Conservation (phyloP, 2,888 invertebrate species). For the Eupithecia subumbrata region DNA sequence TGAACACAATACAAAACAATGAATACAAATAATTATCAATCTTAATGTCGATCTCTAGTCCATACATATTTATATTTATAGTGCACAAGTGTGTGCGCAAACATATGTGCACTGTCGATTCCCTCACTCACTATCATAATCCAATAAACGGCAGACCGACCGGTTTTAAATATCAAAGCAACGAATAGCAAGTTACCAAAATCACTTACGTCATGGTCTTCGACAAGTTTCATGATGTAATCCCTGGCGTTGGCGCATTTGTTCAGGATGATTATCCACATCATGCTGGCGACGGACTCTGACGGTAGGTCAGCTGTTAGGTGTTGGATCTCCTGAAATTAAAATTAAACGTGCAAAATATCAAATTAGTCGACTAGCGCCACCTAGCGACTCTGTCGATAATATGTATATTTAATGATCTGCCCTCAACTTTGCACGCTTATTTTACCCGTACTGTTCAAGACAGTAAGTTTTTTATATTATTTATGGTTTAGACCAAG, state of each 20-base stretch:
- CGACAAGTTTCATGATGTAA: slow-evolving; percentile 54
- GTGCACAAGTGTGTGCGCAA: too few species aligned
- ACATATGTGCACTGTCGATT: background rate
- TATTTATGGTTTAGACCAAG: too few species aligned
- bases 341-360: background rate
- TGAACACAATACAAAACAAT: too few species aligned
- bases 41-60: too few species aligned
- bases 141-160: too few species aligned
- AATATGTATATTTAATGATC: too few species aligned
- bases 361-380: too few species aligned
- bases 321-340: slow-evolving; percentile 65
- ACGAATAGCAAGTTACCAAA: background rate
- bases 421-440: background rate
- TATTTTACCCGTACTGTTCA: too few species aligned
- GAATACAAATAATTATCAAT: too few species aligned
- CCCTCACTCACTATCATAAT: background rate
- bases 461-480: too few species aligned
- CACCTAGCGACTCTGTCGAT: too few species aligned
- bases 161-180: background rate
- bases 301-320: slow-evolving; percentile 49
- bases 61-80: too few species aligned
- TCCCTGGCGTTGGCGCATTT: slow-evolving; percentile 56
- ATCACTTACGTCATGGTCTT: slow-evolving; percentile 59
- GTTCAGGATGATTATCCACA: slow-evolving; percentile 71
- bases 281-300: slow-evolving; percentile 54